Evolutionary conservation across 2,888 invertebrate species (phyloP).

Genomic region (Siphlonurus alternatus): DNA sequence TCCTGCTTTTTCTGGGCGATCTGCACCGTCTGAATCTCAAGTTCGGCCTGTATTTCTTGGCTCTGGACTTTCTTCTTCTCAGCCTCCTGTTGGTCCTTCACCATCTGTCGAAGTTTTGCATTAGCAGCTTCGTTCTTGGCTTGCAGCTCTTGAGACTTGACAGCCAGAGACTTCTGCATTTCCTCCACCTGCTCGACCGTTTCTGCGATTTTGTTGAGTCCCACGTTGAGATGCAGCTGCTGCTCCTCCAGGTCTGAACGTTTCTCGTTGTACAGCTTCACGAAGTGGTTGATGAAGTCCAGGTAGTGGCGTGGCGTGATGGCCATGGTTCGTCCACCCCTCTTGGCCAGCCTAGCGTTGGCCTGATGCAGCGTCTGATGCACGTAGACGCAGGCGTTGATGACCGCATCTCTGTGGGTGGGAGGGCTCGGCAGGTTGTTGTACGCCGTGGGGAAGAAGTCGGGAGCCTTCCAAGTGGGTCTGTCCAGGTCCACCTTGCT

Average conservation of each 20-base stretch:
- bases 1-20: slow-evolving; percentile 86
- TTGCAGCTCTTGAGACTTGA: slow-evolving; percentile 87
- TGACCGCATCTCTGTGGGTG: slow-evolving; percentile 83
- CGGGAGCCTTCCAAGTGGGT: slow-evolving; percentile 69
- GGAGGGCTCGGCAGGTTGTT: slow-evolving; percentile 56
- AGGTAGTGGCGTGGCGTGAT: slow-evolving; percentile 96
- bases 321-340: slow-evolving; percentile 90
- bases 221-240: slow-evolving; percentile 95
- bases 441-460: slow-evolving; percentile 80
- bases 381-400: slow-evolving; percentile 95
- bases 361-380: slow-evolving; percentile 95
- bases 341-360: slow-evolving; percentile 74
- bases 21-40: slow-evolving; percentile 63
- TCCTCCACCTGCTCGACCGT: slow-evolving; percentile 99
- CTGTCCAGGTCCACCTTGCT: slow-evolving; percentile 86
- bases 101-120: slow-evolving; percentile 98
- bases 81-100: slow-evolving; percentile 97
- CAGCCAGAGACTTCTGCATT: slow-evolving; percentile 95
- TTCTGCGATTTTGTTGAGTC: slow-evolving; percentile 95
- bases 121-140: slow-evolving; percentile 98
- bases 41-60: slow-evolving; percentile 85
- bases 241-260: slow-evolving; percentile 96
- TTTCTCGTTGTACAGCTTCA: slow-evolving; percentile 93
- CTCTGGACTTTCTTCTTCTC: slow-evolving; percentile 98
- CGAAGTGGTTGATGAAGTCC: slow-evolving; percentile 99